Evolutionary conservation across 1,140 invertebrate species (phyloP).

Genomic region (Anastrepha obliqua): DNA sequence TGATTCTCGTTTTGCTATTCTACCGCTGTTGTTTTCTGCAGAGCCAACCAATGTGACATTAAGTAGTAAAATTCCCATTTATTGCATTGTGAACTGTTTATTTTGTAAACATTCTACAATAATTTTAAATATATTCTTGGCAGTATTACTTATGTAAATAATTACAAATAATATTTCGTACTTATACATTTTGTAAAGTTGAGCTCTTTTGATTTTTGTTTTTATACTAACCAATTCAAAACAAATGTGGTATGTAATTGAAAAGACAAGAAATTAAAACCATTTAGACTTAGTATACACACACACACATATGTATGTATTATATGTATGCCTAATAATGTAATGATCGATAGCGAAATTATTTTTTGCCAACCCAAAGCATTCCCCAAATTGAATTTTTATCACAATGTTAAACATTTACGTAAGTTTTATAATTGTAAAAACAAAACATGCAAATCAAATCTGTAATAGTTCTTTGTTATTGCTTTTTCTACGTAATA

Average conservation of each 20-base stretch:
- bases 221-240: conserved; percentile 9
- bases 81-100: neutral
- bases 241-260: conserved; percentile 20
- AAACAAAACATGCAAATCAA: neutral
- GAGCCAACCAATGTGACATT: neutral
- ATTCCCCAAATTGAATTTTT: conserved; percentile 28
- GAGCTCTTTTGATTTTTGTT: conserved; percentile 12
- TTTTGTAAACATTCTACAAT: neutral
- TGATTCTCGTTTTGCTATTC: neutral
- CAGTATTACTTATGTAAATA: conserved; percentile 58
- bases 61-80: neutral
- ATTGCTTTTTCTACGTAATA: conserved; percentile 1
- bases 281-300: conserved; percentile 36
- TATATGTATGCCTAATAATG: neutral
- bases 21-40: neutral
- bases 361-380: conserved; percentile 34
- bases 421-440: neutral
- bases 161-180: conserved; percentile 43
- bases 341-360: neutral
- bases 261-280: conserved; percentile 50
- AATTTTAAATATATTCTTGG: neutral
- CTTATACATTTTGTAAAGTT: neutral
- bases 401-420: conserved; percentile 7
- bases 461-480: neutral
- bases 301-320: conserved; percentile 18